These are phyloP conservation scores for Colletes latitarsis DNA, from an alignment of 1,140 invertebrate species.

Conservation along the genomic window DNA sequence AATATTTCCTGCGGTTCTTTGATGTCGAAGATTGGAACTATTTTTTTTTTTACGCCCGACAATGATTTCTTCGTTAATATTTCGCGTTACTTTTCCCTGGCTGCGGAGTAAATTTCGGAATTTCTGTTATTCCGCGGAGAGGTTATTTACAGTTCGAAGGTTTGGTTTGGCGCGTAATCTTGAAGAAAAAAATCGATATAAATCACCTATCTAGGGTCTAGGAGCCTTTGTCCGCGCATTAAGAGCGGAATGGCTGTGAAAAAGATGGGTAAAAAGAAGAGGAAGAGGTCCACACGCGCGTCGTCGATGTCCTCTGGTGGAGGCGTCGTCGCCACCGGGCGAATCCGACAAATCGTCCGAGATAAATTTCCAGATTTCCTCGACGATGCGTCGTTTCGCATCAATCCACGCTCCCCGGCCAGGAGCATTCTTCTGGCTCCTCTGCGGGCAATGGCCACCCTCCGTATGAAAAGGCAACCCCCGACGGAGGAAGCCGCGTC, in stretches of 20 bases:
- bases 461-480: background rate
- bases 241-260: no score
- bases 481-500: background rate
- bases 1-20: background rate
- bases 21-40: background rate
- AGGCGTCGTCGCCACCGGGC: conserved; percentile 25
- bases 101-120: no score
- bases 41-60: background rate
- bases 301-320: conserved; percentile 46
- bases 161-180: no score
- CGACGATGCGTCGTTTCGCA: conserved; percentile 51
- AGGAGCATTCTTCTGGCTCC: conserved; percentile 9
- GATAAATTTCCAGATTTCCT: conserved; percentile 76
- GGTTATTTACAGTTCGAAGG: no score
- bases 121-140: no score
- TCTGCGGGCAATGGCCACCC: background rate
- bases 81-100: no score
- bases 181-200: background rate
- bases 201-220: no score
- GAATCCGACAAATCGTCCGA: conserved; percentile 72
- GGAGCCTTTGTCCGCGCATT: no score
- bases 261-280: no score
- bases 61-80: no score
- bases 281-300: no score
- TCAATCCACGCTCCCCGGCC: conserved; percentile 28